These are phyloP conservation scores for Melanogrammus aeglefinus DNA, from an alignment of 2,797 vertebrate species.

Conservation along the genomic window DNA sequence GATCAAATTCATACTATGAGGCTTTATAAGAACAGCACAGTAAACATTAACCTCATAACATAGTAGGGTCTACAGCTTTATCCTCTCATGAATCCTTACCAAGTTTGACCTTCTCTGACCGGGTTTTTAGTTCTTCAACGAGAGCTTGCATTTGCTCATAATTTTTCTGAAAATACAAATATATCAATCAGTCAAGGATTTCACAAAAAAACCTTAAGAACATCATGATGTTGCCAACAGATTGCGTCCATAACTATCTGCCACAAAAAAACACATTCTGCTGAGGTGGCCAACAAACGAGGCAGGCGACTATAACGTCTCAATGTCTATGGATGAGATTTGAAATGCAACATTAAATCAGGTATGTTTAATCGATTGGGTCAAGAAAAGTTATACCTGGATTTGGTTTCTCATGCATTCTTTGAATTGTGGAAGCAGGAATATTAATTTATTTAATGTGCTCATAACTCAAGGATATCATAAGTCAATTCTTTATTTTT, in stretches of 20 bases:
- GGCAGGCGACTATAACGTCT: neutral
- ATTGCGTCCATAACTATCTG: neutral
- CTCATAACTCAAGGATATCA: neutral
- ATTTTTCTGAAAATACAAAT: slow-evolving; percentile 82
- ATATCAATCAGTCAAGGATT: neutral
- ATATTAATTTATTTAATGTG: neutral
- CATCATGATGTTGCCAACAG: neutral
- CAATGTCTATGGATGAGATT: neutral
- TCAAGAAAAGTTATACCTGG: neutral
- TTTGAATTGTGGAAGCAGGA: neutral
- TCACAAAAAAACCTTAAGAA: neutral
- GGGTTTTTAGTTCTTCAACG: slow-evolving; percentile 80
- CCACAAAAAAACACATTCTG: neutral
- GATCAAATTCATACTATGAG: neutral
- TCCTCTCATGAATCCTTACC: slow-evolving; percentile 67
- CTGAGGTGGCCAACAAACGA: neutral
- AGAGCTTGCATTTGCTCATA: slow-evolving; percentile 89
- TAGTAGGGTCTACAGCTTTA: neutral
- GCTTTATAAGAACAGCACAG: neutral
- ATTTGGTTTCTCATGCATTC: neutral
- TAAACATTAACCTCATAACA: neutral
- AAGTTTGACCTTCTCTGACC: slow-evolving; percentile 82
- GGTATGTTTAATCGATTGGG: neutral
- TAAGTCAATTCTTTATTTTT: neutral
- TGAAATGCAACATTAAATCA: neutral